A percentile compares a stretch with the other conserved stretches of the same genome.
phyloP scores from a whole-genome alignment of 2,888 invertebrate species.

The Ophraella communa region DNA sequence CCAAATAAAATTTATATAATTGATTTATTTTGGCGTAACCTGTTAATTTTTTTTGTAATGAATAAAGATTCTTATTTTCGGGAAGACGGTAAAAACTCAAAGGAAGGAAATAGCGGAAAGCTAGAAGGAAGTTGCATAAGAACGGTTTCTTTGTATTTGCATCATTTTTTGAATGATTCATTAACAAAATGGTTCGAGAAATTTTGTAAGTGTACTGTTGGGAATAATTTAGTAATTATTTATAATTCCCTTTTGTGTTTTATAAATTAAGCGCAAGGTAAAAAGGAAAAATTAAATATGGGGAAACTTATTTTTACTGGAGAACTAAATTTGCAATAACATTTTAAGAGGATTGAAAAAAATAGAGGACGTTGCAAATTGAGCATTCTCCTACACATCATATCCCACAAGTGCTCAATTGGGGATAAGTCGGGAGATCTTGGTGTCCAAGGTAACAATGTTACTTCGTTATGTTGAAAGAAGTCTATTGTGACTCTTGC shows the following conservation, averaged over 20 bases:
- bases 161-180: constrained; percentile 8
- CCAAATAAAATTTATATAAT: no score
- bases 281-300: no score
- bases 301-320: no score
- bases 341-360: no score
- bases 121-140: background rate
- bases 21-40: background rate
- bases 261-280: background rate
- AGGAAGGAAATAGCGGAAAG: background rate
- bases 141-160: background rate
- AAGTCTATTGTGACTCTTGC: no score
- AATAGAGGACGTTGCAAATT: no score
- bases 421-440: no score
- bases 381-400: no score
- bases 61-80: background rate
- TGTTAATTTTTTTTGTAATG: background rate
- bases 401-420: no score
- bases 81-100: background rate
- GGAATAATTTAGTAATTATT: background rate
- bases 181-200: background rate
- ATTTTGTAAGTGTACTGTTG: background rate
- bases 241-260: background rate
- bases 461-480: no score
- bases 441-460: no score
- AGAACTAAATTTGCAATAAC: no score